phyloP scores from a whole-genome alignment of 2,888 invertebrate genomes.

The Drosophila subsilvestris region DNA sequence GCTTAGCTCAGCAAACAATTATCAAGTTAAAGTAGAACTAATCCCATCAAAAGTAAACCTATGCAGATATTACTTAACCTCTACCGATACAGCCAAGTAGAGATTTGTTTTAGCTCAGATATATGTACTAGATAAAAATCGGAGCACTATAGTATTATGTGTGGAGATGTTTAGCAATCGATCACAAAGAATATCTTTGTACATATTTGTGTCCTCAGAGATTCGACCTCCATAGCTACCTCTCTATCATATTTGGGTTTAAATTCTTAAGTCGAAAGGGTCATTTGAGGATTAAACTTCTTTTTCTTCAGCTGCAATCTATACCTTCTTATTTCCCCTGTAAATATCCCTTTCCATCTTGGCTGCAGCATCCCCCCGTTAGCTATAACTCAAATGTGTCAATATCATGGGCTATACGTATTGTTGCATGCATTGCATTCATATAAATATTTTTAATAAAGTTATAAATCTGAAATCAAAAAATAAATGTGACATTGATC shows the following conservation, averaged over 20 bases:
- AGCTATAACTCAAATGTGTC: conserved; percentile 19
- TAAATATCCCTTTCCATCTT: neutral
- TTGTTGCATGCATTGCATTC: conserved; percentile 3
- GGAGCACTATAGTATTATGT: no score
- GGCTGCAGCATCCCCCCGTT: neutral
- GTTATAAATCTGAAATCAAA: conserved; percentile 70
- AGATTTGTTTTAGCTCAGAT: no score
- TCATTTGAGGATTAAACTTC: neutral
- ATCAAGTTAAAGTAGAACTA: neutral
- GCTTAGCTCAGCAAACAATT: no score
- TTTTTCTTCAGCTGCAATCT: neutral
- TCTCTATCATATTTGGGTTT: neutral
- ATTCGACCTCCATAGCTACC: no score
- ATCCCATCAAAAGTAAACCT: neutral
- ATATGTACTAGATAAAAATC: no score
- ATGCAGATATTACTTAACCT: no score
- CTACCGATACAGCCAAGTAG: no score
- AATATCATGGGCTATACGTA: conserved; percentile 11
- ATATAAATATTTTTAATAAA: conserved; percentile 67
- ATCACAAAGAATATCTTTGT: no score
- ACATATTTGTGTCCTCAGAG: no score
- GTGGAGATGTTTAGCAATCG: no score
- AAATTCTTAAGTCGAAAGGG: neutral
- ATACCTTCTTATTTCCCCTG: neutral
- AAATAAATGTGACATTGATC: conserved; percentile 74